Evolutionary conservation across 2,888 invertebrate species (phyloP).

Genomic region (Ceramica pisi): DNA sequence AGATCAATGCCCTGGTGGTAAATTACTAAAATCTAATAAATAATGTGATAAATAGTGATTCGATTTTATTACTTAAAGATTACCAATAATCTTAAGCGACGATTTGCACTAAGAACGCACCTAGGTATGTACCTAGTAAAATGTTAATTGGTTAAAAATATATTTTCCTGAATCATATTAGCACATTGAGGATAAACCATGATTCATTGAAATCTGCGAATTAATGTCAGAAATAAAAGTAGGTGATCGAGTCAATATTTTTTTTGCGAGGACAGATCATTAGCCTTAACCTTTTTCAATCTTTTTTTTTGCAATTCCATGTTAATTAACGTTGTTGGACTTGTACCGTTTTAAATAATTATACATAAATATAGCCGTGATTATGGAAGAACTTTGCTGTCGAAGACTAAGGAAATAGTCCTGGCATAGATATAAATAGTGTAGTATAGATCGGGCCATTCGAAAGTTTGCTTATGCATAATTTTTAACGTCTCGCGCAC

Average conservation of each 20-base stretch:
- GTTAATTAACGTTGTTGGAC: no score
- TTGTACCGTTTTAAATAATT: no score
- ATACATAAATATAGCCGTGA: background rate
- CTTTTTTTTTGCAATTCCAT: no score
- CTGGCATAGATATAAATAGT: background rate
- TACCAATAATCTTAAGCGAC: background rate
- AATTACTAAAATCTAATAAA: slow-evolving; percentile 5
- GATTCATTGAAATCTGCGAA: slow-evolving; percentile 27
- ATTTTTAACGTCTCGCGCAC: no score
- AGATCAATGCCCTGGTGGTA: background rate
- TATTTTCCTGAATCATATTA: slow-evolving; percentile 16
- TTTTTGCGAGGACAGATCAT: background rate
- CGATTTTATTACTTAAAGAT: background rate
- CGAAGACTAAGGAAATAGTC: background rate
- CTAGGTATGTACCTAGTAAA: background rate
- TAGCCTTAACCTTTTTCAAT: no score
- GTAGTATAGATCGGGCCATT: no score
- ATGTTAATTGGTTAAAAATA: slow-evolving; percentile 13
- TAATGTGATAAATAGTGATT: slow-evolving; percentile 1
- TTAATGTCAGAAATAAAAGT: slow-evolving; percentile 24
- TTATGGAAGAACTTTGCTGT: background rate
- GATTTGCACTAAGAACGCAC: background rate
- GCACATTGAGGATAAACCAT: slow-evolving; percentile 9
- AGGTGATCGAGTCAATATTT: background rate
- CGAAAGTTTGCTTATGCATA: no score